Evolutionary conservation across 1,140 invertebrate species (phyloP), one percentile per base, ranked within the genome.

Genomic region (Lutraria rhynchaena): DNA sequence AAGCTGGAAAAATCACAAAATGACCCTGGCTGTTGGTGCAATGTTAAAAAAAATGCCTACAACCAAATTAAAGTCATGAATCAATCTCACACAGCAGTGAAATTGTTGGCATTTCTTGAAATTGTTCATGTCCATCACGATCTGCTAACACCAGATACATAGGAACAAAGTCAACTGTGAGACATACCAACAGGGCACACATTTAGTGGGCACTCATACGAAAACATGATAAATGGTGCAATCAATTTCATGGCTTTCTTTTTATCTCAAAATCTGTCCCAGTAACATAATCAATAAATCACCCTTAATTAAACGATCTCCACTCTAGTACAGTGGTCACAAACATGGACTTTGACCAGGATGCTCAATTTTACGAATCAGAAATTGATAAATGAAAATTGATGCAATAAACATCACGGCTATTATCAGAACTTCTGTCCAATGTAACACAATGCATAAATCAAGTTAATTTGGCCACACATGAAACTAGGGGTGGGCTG

Each of bases 221-320:
- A 13, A 3, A 61, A 15, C 29, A 61, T 67, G 63, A 67, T 67
- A 35, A 49, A 67, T 67, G 63, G 29, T 15, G 3, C 24, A 67
- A 67, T 51, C 24, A 46, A 3, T 67, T 49, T 27, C 19, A 3
- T 67, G 63, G 19, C n/a, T n/a, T n/a, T 24, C 15, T 51, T 44
- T 51, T 7, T 7, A 46, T 46, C 41, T 67, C 24, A 1, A 24
- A 15, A 29, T 22, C 44, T 67, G 63, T 67, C 63, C 63, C 46
- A 67, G n/a, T 31, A 67, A 67, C 63, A 67, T 46, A 67, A 67
- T 41, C 37, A 27, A 67, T 67, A 67, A 67, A 67, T 67, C 63
- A 67, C 63, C 44, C 19, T 19, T 67, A 67, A 67, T 67, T 49
- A 67, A 49, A 22, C 27, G 11, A 44, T n/a, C n/a, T n/a, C n/a